phyloP scores from a whole-genome alignment of 2,888 invertebrate species.

The Argyresthia goedartella region DNA sequence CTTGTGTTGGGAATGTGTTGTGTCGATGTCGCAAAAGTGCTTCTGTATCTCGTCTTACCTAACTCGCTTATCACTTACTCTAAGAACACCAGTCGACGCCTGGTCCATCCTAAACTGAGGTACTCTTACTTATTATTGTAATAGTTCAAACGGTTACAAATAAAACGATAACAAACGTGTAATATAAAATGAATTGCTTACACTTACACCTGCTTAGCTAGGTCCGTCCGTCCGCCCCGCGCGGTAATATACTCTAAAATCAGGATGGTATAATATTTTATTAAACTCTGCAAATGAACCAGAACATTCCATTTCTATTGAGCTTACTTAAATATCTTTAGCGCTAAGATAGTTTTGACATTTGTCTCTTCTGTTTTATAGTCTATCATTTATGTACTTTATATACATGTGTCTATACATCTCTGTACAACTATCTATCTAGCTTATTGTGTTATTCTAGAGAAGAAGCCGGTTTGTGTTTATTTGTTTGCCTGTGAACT shows the following conservation, averaged over 20 bases:
- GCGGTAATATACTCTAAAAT: constrained; percentile 41
- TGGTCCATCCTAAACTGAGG: constrained; percentile 70
- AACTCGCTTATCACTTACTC: constrained; percentile 44
- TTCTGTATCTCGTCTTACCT: constrained; percentile 49
- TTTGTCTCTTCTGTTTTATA: constrained; percentile 58
- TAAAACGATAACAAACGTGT: constrained; percentile 67
- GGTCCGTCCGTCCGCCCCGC: constrained; percentile 51
- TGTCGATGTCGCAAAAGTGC: constrained; percentile 54
- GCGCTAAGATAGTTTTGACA: constrained; percentile 60
- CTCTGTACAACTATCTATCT: constrained; percentile 57
- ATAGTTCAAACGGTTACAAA: constrained; percentile 69
- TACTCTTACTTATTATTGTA: constrained; percentile 60
- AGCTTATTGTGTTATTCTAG: constrained; percentile 57
- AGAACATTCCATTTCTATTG: constrained; percentile 50
- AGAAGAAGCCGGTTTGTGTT: constrained; percentile 33
- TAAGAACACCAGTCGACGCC: constrained; percentile 67
- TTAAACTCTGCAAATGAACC: constrained; percentile 59
- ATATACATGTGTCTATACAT: constrained; percentile 59
- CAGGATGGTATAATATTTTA: constrained; percentile 51
- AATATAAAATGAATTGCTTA: constrained; percentile 67
- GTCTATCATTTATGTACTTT: constrained; percentile 44
- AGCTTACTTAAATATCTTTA: constrained; percentile 55
- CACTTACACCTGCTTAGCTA: constrained; percentile 68
- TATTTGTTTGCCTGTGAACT: constrained; percentile 36
- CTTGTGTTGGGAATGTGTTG: constrained; percentile 49